Evolutionary conservation across 1,140 invertebrate genomes (phyloP).

Genomic region (Apis florea): DNA sequence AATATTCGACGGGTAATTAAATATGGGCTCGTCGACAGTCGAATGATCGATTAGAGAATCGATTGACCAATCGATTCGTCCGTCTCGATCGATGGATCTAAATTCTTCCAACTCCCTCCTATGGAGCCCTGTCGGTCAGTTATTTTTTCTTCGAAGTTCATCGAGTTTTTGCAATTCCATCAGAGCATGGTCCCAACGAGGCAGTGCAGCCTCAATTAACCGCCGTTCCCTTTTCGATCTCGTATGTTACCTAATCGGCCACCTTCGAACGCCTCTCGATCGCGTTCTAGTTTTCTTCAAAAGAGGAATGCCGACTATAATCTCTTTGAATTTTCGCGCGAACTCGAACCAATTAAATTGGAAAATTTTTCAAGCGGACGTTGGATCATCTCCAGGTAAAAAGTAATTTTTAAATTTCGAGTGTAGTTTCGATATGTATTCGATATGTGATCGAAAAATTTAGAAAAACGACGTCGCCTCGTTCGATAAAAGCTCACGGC

Average conservation of each 20-base stretch:
- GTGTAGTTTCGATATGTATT: too few species aligned
- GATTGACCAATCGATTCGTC: not conserved
- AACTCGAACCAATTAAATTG: conserved; percentile 2
- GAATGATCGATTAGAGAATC: conserved; percentile 38
- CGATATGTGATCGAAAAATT: too few species aligned
- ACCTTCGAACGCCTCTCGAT: conserved; percentile 53
- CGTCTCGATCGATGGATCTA: not conserved
- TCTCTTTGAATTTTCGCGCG: not conserved
- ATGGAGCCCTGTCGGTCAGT: not conserved
- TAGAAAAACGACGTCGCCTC: too few species aligned
- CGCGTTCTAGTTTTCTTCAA: conserved; percentile 58
- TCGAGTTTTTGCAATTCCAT: conserved; percentile 2
- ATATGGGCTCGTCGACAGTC: conserved; percentile 1
- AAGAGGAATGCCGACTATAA: conserved; percentile 7
- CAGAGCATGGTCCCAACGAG: not conserved
- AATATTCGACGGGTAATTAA: conserved; percentile 12
- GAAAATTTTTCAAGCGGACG: not conserved
- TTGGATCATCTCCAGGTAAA: not conserved
- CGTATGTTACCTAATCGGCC: conserved; percentile 61
- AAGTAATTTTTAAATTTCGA: too few species aligned
- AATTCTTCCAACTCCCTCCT: conserved; percentile 10
- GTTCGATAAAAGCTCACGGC: not conserved
- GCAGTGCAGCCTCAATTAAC: conserved; percentile 26
- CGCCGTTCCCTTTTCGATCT: conserved; percentile 31
- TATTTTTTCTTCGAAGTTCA: conserved; percentile 8